Percentiles rank a stretch among this genome's conserved stretches.
These are phyloP conservation scores for Rousettus leschenaultii DNA, from an alignment of 2,113 vertebrate species.

Conservation along the genomic window DNA sequence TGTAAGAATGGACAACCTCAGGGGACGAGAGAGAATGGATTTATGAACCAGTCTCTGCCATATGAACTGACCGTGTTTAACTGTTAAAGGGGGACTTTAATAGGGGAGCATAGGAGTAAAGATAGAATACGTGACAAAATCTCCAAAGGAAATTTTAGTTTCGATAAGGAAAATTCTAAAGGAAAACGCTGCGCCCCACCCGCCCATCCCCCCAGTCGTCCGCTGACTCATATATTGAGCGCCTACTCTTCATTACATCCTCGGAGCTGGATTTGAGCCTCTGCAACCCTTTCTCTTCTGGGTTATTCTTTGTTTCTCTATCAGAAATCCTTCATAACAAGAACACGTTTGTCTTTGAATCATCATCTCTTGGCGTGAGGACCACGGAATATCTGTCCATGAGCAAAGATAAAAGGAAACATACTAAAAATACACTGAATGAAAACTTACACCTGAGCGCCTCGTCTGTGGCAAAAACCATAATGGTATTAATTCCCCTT, in stretches of 20 bases:
- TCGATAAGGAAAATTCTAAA: neutral
- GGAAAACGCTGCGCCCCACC: neutral
- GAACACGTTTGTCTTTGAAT: neutral
- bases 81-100: neutral
- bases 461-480: neutral
- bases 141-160: neutral
- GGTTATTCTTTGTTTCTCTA: neutral
- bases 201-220: neutral
- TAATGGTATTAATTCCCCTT: neutral
- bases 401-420: neutral
- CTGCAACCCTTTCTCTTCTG: neutral
- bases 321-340: neutral
- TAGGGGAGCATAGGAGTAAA: neutral
- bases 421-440: conserved; percentile 45
- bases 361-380: neutral
- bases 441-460: conserved; percentile 45
- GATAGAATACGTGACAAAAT: neutral
- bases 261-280: neutral
- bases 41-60: neutral
- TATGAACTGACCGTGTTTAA: neutral
- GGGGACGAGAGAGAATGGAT: neutral
- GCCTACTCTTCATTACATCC: neutral
- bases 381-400: neutral
- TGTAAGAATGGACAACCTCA: neutral
- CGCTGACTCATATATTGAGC: neutral